A percentile compares a stretch with the other conserved stretches of the same genome.
phyloP scores from a whole-genome alignment of 2,797 vertebrate genomes.

The Coilia nasus region DNA sequence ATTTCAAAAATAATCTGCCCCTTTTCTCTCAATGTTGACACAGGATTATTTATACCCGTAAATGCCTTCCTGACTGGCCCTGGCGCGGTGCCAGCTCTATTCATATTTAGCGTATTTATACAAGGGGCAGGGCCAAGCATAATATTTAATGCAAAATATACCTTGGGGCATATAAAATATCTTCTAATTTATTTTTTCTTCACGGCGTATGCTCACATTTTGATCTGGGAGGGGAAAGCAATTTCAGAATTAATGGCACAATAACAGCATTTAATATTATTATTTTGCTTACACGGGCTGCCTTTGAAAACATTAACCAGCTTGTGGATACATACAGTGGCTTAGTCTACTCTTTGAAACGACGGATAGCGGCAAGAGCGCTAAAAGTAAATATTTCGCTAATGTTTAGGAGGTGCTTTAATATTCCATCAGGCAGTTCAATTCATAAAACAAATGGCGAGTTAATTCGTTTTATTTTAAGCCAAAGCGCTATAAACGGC shows the following conservation, averaged over 20 bases:
- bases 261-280: constrained; percentile 54
- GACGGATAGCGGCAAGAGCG: background rate
- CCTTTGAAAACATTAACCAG: constrained; percentile 44
- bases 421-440: constrained; percentile 17
- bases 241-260: constrained; percentile 52
- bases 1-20: constrained; percentile 78
- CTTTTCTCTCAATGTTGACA: constrained; percentile 81
- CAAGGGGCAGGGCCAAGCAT: constrained; percentile 82
- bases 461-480: constrained; percentile 10
- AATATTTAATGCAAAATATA: constrained; percentile 88
- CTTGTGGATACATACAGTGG: constrained; percentile 44
- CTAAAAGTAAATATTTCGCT: constrained; percentile 23
- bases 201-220: constrained; percentile 53
- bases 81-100: constrained; percentile 82
- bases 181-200: constrained; percentile 70
- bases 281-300: constrained; percentile 52
- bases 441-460: constrained; percentile 24
- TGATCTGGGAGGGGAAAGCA: constrained; percentile 52
- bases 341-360: constrained; percentile 36
- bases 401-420: constrained; percentile 6
- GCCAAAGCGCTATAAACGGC: constrained; percentile 1
- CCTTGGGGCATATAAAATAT: constrained; percentile 80
- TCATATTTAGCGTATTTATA: constrained; percentile 89
- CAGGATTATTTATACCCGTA: constrained; percentile 87
- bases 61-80: constrained; percentile 84